These are phyloP conservation scores for Aethes cnicana DNA, from an alignment of 2,888 invertebrate genomes.

Conservation along the genomic window DNA sequence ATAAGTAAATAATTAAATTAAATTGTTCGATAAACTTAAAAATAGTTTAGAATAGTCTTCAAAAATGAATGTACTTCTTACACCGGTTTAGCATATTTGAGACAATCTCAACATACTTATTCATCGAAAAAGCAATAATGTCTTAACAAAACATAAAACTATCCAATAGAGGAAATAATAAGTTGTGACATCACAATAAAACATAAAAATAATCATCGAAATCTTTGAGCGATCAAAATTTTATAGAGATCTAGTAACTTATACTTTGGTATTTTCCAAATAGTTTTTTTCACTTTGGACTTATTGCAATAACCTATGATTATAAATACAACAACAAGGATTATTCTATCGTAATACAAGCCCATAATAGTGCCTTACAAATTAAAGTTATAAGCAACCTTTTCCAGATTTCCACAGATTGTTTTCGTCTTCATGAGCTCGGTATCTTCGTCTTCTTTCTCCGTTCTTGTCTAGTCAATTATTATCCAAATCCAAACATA, in stretches of 20 bases:
- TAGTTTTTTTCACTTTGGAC: conserved; percentile 36
- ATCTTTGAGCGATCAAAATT: conserved; percentile 52
- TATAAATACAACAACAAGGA: no score
- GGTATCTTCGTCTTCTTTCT: no score
- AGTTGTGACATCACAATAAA: conserved; percentile 30
- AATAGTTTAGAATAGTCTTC: conserved; percentile 3
- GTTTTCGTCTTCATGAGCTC: no score
- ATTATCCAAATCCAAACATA: no score
- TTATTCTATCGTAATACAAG: no score
- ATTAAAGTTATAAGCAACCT: no score
- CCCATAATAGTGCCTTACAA: no score
- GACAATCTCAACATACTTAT: no score
- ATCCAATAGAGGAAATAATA: conserved; percentile 29
- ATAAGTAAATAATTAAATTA: conserved; percentile 49
- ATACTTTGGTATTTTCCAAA: conserved; percentile 70
- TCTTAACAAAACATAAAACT: background rate
- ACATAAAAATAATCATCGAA: conserved; percentile 32
- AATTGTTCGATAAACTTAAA: conserved; percentile 48
- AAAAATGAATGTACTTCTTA: background rate
- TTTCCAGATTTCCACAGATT: no score
- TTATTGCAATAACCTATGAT: conserved; percentile 18
- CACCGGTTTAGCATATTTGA: background rate
- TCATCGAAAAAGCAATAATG: no score
- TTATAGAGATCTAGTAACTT: conserved; percentile 59
- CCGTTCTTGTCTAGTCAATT: no score